Conservation (phyloP, 1,140 invertebrate genomes). For the Drosophila subpulchrella region DNA sequence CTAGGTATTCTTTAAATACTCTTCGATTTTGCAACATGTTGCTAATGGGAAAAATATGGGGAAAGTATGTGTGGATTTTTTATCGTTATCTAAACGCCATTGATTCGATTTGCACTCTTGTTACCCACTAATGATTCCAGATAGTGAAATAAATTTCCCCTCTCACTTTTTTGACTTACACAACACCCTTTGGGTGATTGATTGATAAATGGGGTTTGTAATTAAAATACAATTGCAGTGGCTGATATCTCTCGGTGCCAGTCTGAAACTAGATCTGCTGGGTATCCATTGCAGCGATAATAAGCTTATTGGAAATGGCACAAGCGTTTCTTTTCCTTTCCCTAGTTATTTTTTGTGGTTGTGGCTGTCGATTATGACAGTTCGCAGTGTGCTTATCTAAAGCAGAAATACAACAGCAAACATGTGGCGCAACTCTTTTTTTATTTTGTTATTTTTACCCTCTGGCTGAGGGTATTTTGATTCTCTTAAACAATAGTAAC, state of each 20-base stretch:
- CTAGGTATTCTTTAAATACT: background rate
- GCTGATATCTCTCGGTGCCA: slow-evolving; percentile 28
- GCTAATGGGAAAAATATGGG: background rate
- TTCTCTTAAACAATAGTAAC: background rate
- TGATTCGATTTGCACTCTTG: slow-evolving; percentile 24
- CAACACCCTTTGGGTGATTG: slow-evolving; percentile 19
- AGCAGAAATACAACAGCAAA: slow-evolving; percentile 28
- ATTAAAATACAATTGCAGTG: slow-evolving; percentile 52
- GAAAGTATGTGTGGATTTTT: background rate
- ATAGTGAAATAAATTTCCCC: slow-evolving; percentile 37
- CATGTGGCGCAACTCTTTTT: slow-evolving; percentile 55
- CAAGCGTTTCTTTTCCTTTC: slow-evolving; percentile 12
- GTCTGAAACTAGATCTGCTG: slow-evolving; percentile 21
- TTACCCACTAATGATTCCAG: slow-evolving; percentile 34
- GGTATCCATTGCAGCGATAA: slow-evolving; percentile 42
- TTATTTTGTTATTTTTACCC: background rate
- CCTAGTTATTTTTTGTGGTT: slow-evolving; percentile 10
- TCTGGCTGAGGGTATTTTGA: background rate
- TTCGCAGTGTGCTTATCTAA: slow-evolving; percentile 55
- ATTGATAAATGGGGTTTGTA: slow-evolving; percentile 43
- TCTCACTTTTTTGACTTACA: slow-evolving; percentile 24
- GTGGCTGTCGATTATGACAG: slow-evolving; percentile 41
- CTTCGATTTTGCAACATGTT: background rate
- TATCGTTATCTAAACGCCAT: slow-evolving; percentile 29
- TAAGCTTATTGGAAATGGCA: slow-evolving; percentile 41